Evolutionary conservation across 2,797 vertebrate species (phyloP).

Genomic region (Otolemur crassicaudatus): DNA sequence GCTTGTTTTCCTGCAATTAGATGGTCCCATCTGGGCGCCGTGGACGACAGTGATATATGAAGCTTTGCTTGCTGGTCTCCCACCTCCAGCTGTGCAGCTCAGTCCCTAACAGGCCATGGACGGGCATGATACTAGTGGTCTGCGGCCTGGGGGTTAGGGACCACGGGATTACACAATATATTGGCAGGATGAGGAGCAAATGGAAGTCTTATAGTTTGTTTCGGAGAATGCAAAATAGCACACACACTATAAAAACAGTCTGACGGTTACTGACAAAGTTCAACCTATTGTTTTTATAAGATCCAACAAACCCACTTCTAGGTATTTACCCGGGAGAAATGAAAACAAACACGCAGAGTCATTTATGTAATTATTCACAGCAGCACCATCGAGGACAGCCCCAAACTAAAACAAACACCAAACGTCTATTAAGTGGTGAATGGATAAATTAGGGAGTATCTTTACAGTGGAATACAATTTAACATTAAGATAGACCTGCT

Average conservation of each 20-base stretch:
- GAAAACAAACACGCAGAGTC: background rate
- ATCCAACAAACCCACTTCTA: background rate
- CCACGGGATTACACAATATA: background rate
- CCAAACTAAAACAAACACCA: background rate
- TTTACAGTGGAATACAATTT: background rate
- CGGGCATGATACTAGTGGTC: too few species aligned
- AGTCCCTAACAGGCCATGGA: too few species aligned
- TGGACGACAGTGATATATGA: too few species aligned
- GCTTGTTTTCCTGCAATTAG: too few species aligned
- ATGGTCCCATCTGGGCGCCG: too few species aligned
- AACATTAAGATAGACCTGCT: background rate
- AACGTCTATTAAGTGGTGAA: background rate
- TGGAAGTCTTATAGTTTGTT: background rate
- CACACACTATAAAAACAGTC: background rate
- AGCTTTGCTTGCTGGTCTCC: too few species aligned
- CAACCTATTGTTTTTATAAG: background rate
- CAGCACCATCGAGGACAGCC: background rate
- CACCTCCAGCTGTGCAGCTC: too few species aligned
- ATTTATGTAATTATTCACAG: conserved; percentile 25
- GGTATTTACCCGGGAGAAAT: background rate
- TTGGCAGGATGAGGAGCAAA: background rate
- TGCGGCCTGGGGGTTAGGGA: too few species aligned
- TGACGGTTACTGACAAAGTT: background rate
- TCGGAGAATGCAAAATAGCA: background rate
- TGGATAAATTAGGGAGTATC: background rate